These are phyloP conservation scores for Hemitrygon akajei DNA, from an alignment of 2,797 vertebrate species.

Conservation along the genomic window DNA sequence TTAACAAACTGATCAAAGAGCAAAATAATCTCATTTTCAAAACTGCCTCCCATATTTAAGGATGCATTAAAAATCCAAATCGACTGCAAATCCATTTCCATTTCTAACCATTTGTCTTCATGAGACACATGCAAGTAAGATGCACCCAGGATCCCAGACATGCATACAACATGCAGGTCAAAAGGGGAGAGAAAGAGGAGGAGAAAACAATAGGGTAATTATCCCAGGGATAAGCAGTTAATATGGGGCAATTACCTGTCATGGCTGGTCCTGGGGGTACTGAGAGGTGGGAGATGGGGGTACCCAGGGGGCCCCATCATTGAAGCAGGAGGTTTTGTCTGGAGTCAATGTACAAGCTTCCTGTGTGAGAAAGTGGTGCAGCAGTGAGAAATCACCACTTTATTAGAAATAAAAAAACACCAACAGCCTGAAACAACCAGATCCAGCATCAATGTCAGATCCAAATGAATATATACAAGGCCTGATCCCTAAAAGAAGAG, in stretches of 20 bases:
- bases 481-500: neutral
- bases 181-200: conserved; percentile 23
- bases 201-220: neutral
- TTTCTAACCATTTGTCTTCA: neutral
- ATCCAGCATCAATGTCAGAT: neutral
- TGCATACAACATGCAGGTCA: conserved; percentile 36
- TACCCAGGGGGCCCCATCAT: conserved; percentile 85
- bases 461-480: conserved; percentile 1
- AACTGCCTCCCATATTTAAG: neutral
- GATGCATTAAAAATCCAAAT: neutral
- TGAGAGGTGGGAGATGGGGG: conserved; percentile 76
- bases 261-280: conserved; percentile 71
- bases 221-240: conserved; percentile 12
- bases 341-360: conserved; percentile 82
- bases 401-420: conserved; percentile 12
- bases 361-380: conserved; percentile 50
- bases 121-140: conserved; percentile 23
- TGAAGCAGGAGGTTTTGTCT: conserved; percentile 75
- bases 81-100: neutral
- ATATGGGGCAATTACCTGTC: conserved; percentile 60
- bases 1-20: neutral
- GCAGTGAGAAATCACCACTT: conserved; percentile 30
- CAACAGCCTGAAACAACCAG: neutral
- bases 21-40: conserved; percentile 3
- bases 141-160: conserved; percentile 35